Evolutionary conservation across 2,888 invertebrate genomes (phyloP), one percentile per base, ranked within the genome.

Genomic region (Epinotia nisella): DNA sequence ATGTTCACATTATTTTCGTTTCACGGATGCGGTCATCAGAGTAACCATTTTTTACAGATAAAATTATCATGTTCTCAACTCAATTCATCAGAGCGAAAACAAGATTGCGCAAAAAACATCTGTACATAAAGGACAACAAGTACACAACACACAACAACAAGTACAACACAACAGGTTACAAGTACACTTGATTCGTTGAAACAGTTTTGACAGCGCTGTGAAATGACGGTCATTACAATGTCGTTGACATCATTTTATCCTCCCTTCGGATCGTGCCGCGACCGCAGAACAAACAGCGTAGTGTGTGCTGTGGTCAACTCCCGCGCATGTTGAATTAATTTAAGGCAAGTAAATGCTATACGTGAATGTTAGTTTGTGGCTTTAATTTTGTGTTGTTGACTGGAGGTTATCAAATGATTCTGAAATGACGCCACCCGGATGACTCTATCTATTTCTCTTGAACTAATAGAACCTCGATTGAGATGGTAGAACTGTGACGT

Each of bases 241-340:
- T 87, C 90, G 88, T 89, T 88, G 90, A 89, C 90, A 87, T 90
- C 88, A 83, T 87, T 89, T 89, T 86, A 78, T 83, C 82, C 81
- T 83, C 80, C 81, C 85, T 86, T 82, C 76, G 76, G 78, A 83
- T 78, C 76, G 79, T 71, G 76, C 71, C 80, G 82, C 81, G 87
- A 85, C 83, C 83, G 79, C 85, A 83, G 77, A 68, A 65, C 74
- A 71, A 70, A 64, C 65, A 70, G 68, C 62, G 62, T 74, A 74
- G 70, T 71, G 76, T 79, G 81, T 83, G 81, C 83, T 84, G 86
- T 75, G 84, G 85, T 83, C 70, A 76, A 78, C 85, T 85, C 81
- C 85, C 77, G 81, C 75, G 75, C 75, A 75, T 75, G 74, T 76
- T 76, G 74, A 75, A 71, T 74, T 64, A 73, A 75, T 72, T 75